A percentile compares a stretch with the other conserved stretches of the same genome.
phyloP scores from a whole-genome alignment of 2,888 invertebrate genomes.

The Dicyrtomina minuta region DNA sequence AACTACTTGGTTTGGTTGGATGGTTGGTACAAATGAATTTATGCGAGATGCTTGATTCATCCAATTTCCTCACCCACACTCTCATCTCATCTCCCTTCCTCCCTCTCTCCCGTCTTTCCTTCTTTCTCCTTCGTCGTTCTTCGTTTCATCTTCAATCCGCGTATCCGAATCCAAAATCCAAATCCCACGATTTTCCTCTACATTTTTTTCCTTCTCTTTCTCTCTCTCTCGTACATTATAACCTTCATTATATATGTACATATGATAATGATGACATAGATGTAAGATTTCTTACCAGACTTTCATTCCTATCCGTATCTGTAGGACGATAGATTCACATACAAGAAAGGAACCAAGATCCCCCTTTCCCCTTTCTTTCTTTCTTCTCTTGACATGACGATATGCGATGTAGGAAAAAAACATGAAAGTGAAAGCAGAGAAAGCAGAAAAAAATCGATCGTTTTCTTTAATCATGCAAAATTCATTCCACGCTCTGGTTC shows the following conservation, averaged over 20 bases:
- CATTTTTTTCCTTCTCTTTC: no score
- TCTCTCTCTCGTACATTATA: background rate
- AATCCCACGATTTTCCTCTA: background rate
- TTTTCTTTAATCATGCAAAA: constrained; percentile 34
- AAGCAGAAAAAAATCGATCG: constrained; percentile 12
- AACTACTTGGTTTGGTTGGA: background rate
- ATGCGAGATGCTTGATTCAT: constrained; percentile 30
- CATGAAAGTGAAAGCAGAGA: background rate
- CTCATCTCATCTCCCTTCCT: constrained; percentile 7
- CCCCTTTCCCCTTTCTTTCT: background rate
- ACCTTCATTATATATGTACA: background rate
- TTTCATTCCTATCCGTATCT: no score
- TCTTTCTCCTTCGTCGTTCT: background rate
- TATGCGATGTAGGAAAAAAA: background rate
- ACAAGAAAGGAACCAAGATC: no score
- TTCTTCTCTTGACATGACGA: no score
- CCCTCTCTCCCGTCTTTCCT: background rate
- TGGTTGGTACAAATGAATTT: constrained; percentile 31
- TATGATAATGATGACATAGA: no score
- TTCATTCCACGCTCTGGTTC: constrained; percentile 32
- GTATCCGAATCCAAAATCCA: background rate
- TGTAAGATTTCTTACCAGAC: no score
- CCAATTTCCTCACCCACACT: constrained; percentile 31
- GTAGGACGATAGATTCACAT: background rate
- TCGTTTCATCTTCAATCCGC: no score